Conservation (phyloP, 2,113 vertebrate genomes). For the Pedionomus torquatus region DNA sequence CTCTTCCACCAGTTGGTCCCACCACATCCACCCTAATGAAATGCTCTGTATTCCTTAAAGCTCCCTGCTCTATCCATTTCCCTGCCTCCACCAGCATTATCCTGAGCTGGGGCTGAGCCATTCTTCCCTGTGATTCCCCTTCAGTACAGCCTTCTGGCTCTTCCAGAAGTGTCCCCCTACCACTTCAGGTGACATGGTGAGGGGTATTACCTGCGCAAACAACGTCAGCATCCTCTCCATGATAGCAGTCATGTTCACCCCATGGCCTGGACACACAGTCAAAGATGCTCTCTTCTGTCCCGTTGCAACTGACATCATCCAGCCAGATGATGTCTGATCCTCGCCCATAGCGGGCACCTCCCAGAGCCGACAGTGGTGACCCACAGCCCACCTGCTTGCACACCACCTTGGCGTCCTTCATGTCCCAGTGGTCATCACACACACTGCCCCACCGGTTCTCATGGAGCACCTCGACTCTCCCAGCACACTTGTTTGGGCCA, state of each 20-base stretch:
- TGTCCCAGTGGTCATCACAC: conserved; percentile 14
- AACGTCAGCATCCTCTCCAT: not conserved
- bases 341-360: not conserved
- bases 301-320: not conserved
- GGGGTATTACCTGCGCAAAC: not conserved
- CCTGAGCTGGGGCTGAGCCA: not conserved
- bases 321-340: not conserved
- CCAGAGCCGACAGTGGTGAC: not conserved
- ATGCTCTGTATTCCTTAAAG: not conserved
- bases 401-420: not conserved
- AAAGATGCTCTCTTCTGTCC: not conserved
- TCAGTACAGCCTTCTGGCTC: not conserved
- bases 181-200: too few species aligned
- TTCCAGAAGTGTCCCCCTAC: not conserved
- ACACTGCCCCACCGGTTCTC: not conserved
- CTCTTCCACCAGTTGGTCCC: not conserved
- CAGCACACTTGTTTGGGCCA: not conserved
- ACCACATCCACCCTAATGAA: not conserved
- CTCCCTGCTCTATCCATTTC: not conserved
- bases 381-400: conserved; percentile 11
- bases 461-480: not conserved
- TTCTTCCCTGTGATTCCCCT: not conserved
- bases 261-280: not conserved
- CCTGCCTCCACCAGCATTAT: not conserved
- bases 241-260: conserved; percentile 24